phyloP scores from a whole-genome alignment of 2,888 invertebrate species.

The Drosophila maculinotata region DNA sequence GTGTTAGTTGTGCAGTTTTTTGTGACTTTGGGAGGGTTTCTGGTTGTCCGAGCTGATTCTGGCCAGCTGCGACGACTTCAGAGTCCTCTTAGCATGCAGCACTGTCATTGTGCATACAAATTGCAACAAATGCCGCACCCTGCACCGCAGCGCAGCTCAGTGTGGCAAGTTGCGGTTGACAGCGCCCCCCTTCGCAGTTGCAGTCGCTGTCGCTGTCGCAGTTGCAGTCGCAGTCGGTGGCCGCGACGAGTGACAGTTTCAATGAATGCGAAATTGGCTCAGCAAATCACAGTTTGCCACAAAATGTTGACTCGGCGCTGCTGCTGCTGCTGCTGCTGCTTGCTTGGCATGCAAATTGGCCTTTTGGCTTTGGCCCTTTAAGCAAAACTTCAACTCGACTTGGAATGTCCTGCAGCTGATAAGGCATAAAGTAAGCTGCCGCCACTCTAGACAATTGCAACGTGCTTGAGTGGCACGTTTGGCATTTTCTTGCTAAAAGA shows the following conservation, averaged over 20 bases:
- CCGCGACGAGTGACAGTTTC: slow-evolving; percentile 60
- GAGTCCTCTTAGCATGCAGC: slow-evolving; percentile 23
- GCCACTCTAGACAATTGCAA: slow-evolving; percentile 23
- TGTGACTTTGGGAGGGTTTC: slow-evolving; percentile 13
- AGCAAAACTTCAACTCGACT: slow-evolving; percentile 1
- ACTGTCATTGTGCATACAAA: slow-evolving; percentile 54
- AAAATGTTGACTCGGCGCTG: slow-evolving; percentile 43
- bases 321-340: slow-evolving; percentile 1
- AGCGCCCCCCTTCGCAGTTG: slow-evolving; percentile 5
- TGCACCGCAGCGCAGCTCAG: slow-evolving; percentile 13
- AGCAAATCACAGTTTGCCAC: slow-evolving; percentile 47
- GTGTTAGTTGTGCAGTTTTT: slow-evolving; percentile 15
- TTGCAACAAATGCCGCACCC: slow-evolving; percentile 57
- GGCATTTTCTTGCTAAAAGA: slow-evolving; percentile 11
- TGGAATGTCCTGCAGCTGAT: slow-evolving; percentile 21
- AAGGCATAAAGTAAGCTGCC: slow-evolving; percentile 34
- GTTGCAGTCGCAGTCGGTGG: background rate
- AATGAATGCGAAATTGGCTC: slow-evolving; percentile 61
- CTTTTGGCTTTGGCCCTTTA: slow-evolving; percentile 29
- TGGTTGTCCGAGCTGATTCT: background rate
- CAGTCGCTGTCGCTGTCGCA: too few species aligned
- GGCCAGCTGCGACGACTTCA: slow-evolving; percentile 16
- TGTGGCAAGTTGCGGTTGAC: slow-evolving; percentile 23
- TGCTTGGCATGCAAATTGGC: slow-evolving; percentile 51
- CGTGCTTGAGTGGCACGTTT: slow-evolving; percentile 27